phyloP scores from a whole-genome alignment of 2,888 invertebrate species.

The Aphrophora alni region DNA sequence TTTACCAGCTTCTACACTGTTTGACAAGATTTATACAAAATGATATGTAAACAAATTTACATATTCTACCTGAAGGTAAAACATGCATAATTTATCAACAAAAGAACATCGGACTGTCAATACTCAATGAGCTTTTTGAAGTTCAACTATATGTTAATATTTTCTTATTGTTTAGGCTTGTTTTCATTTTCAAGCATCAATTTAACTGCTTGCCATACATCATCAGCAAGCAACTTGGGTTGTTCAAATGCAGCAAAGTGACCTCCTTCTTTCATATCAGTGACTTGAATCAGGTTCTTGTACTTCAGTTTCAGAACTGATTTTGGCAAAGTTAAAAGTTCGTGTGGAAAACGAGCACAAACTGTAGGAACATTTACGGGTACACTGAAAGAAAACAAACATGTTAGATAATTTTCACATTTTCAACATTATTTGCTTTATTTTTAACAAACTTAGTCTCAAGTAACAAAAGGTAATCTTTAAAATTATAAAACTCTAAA shows the following conservation, averaged over 20 bases:
- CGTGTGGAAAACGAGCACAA: slow-evolving; percentile 76
- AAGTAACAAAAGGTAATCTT: no score
- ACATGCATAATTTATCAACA: no score
- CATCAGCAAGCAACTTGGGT: slow-evolving; percentile 72
- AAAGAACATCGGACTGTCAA: no score
- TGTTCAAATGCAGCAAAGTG: slow-evolving; percentile 87
- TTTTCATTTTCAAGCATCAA: not conserved
- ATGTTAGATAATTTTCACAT: slow-evolving; percentile 19
- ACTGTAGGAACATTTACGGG: slow-evolving; percentile 74
- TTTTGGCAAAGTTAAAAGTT: slow-evolving; percentile 67
- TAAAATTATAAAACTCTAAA: no score
- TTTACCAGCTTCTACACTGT: no score
- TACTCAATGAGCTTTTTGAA: no score
- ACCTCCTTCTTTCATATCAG: slow-evolving; percentile 72
- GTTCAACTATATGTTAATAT: no score
- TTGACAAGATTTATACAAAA: no score
- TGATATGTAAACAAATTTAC: no score
- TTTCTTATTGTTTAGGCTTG: not conserved
- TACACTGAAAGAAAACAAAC: slow-evolving; percentile 63
- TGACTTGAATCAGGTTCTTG: slow-evolving; percentile 71
- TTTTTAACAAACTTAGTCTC: no score
- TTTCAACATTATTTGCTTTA: not conserved
- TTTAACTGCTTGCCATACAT: slow-evolving; percentile 61
- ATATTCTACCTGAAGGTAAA: no score
- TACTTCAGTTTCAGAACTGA: slow-evolving; percentile 66